Conservation (phyloP, 2,797 vertebrate species). For the Falco biarmicus region DNA sequence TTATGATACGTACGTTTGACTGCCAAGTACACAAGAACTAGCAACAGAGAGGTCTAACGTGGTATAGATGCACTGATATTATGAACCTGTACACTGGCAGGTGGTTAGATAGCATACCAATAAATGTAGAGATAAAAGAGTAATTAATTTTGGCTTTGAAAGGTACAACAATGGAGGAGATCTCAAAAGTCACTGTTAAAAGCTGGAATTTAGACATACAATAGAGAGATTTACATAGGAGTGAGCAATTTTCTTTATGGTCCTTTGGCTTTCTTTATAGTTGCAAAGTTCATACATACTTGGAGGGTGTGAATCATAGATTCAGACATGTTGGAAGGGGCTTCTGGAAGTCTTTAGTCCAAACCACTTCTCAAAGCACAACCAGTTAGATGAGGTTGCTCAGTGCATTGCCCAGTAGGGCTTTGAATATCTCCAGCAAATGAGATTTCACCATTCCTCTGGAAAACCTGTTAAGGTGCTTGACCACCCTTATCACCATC, state of each 20-base stretch:
- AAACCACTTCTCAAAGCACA: background rate
- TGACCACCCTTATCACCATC: accelerated
- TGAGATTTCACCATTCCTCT: background rate
- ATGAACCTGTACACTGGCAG: background rate
- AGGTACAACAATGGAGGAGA: background rate
- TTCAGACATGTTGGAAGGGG: background rate
- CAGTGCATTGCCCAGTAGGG: background rate
- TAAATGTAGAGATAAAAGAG: background rate
- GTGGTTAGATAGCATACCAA: background rate
- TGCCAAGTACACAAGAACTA: background rate
- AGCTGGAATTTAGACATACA: background rate
- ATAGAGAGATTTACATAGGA: background rate
- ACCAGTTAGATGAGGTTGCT: accelerated
- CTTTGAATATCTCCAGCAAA: background rate
- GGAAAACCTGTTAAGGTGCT: background rate
- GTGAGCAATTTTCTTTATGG: background rate
- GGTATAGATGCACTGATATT: background rate
- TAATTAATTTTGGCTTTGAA: background rate
- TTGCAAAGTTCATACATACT: background rate
- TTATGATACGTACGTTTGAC: background rate
- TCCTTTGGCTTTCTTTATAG: background rate
- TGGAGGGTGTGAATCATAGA: background rate
- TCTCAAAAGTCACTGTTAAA: background rate
- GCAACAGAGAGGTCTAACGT: background rate
- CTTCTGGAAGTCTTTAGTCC: background rate